phyloP scores from a whole-genome alignment of 2,888 invertebrate species.

The Chrysotoxum bicinctum region DNA sequence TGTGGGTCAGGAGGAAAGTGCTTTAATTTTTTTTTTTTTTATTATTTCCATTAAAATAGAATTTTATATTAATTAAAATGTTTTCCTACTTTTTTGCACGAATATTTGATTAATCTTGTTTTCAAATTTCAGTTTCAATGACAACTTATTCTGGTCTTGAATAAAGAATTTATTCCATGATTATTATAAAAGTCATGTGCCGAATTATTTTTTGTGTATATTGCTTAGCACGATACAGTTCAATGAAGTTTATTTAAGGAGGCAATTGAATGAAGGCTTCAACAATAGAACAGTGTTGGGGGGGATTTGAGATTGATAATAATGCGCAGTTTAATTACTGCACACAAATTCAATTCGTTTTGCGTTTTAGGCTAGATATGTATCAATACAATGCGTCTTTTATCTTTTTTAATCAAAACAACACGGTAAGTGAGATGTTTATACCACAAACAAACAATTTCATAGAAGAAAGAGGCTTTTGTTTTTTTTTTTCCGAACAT shows the following conservation, averaged over 20 bases:
- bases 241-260: constrained; percentile 20
- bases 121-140: constrained; percentile 18
- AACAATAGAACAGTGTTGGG: constrained; percentile 8
- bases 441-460: not conserved
- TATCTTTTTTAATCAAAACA: constrained; percentile 19
- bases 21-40: not conserved
- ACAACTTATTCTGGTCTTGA: constrained; percentile 1
- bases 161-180: constrained; percentile 16
- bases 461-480: not conserved
- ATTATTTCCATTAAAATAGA: not conserved
- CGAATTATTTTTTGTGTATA: not conserved
- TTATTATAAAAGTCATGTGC: constrained; percentile 24
- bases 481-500: not conserved
- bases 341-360: constrained; percentile 1
- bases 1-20: constrained; percentile 25
- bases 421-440: not conserved
- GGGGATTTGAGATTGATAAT: constrained; percentile 13
- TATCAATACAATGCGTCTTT: not conserved
- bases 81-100: constrained; percentile 20
- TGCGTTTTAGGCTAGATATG: constrained; percentile 6
- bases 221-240: constrained; percentile 9
- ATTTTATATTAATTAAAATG: constrained; percentile 10
- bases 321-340: constrained; percentile 26
- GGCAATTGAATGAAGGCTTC: constrained; percentile 15
- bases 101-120: constrained; percentile 13